Percentiles rank a stretch among this genome's conserved stretches.
Evolutionary conservation across 2,888 invertebrate genomes (phyloP).

Genomic region (Hirtodrosophila alboralis): DNA sequence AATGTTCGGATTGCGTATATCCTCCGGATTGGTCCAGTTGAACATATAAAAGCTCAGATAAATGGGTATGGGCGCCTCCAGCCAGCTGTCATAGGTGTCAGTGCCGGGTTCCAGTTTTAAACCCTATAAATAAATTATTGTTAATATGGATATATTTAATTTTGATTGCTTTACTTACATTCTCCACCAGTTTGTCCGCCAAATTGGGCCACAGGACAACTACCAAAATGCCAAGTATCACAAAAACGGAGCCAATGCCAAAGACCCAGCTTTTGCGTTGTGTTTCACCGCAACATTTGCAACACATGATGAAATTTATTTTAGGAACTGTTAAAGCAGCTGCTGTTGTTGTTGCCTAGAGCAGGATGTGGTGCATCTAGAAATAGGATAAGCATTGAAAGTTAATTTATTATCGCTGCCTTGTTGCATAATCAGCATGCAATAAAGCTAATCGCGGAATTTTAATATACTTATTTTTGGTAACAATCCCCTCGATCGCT

Average conservation of each 20-base stretch:
- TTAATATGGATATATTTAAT: not conserved
- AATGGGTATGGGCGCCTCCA: conserved; percentile 92
- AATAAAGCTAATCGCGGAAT: conserved; percentile 34
- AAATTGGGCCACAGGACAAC: conserved; percentile 79
- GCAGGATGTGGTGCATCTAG: conserved; percentile 36
- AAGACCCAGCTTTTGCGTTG: conserved; percentile 83
- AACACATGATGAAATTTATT: conserved; percentile 73
- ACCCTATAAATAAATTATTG: conserved; percentile 84
- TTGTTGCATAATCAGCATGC: conserved; percentile 15
- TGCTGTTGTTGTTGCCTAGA: too few relatives aligned
- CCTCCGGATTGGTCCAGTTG: conserved; percentile 91
- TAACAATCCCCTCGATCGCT: conserved; percentile 15
- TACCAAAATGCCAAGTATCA: conserved; percentile 71
- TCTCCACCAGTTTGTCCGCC: conserved; percentile 69
- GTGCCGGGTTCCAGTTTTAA: conserved; percentile 87
- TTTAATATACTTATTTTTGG: conserved; percentile 39
- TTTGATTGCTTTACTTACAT: conserved; percentile 64
- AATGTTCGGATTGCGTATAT: conserved; percentile 85
- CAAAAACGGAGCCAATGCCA: conserved; percentile 78
- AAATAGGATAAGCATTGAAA: not conserved
- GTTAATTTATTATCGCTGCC: not conserved
- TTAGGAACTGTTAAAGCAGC: conserved; percentile 5
- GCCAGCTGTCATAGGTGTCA: conserved; percentile 89
- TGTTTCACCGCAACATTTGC: conserved; percentile 80
- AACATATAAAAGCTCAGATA: conserved; percentile 90